These are phyloP conservation scores for Mallotus villosus DNA, from an alignment of 2,797 vertebrate species.

Conservation along the genomic window DNA sequence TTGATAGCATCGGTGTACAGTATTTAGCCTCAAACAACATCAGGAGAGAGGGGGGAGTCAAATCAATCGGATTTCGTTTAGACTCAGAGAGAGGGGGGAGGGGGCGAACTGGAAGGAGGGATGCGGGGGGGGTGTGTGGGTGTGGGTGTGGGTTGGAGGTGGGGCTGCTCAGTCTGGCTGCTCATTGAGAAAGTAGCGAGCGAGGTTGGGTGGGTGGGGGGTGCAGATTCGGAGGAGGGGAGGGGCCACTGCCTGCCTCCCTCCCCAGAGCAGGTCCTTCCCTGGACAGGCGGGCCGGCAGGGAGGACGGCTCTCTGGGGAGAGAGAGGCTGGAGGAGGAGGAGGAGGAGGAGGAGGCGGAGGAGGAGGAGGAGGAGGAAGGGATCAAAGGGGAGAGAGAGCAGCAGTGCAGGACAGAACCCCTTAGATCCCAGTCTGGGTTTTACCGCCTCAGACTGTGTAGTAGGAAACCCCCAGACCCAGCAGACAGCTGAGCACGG, in stretches of 20 bases:
- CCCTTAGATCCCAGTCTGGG: neutral
- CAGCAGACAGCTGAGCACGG: neutral
- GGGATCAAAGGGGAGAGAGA: constrained; percentile 1
- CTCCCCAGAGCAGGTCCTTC: constrained; percentile 29
- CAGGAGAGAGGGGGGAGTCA: neutral
- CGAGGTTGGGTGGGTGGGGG: constrained; percentile 14
- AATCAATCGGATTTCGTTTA: neutral
- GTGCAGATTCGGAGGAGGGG: neutral
- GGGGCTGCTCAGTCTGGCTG: constrained; percentile 14
- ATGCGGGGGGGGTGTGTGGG: neutral
- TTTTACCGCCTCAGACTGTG: neutral
- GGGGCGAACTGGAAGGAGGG: neutral
- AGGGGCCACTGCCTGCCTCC: constrained; percentile 32
- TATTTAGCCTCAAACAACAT: neutral
- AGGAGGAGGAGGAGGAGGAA: neutral
- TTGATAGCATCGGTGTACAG: constrained; percentile 1
- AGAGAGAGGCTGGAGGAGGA: constrained; percentile 13
- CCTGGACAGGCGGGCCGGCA: constrained; percentile 18
- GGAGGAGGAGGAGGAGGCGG: neutral
- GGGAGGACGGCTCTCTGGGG: constrained; percentile 31
- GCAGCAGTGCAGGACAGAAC: neutral
- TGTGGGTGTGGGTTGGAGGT: neutral
- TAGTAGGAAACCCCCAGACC: neutral
- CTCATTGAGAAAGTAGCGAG: constrained; percentile 43
- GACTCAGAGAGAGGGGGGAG: constrained; percentile 2